A percentile compares a stretch with the other conserved stretches of the same genome.
Conservation (phyloP, 1,140 invertebrate species). For the Bombyx mandarina region DNA sequence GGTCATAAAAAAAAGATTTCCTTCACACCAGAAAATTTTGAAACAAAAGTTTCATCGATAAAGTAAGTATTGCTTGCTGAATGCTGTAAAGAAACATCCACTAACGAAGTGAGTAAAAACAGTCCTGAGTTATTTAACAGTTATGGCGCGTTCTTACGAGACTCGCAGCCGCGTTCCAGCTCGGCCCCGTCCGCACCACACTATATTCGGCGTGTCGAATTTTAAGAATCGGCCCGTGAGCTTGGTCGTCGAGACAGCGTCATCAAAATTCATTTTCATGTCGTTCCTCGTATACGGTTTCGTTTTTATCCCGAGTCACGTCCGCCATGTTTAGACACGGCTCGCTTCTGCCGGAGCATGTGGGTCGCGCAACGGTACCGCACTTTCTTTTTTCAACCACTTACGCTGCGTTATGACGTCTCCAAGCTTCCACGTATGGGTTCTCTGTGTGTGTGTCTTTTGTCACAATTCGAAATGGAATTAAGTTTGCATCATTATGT, state of each 20-base stretch:
- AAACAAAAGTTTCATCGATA: too few species aligned
- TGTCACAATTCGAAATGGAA: background rate
- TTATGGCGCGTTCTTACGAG: too few species aligned
- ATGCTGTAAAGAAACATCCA: too few species aligned
- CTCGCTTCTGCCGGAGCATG: constrained; percentile 24
- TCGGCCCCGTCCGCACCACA: too few species aligned
- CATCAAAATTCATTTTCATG: constrained; percentile 3
- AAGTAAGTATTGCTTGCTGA: too few species aligned
- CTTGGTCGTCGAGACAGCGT: background rate
- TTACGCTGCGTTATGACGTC: background rate
- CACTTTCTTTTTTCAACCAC: constrained; percentile 46
- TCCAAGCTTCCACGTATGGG: background rate
- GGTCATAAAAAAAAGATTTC: too few species aligned
- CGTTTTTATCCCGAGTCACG: constrained; percentile 21
- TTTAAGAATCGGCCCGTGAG: constrained; percentile 1
- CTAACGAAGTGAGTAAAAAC: too few species aligned
- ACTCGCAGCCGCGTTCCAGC: too few species aligned
- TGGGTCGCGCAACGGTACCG: constrained; percentile 52
- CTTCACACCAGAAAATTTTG: too few species aligned
- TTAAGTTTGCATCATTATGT: background rate
- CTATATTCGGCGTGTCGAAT: too few species aligned
- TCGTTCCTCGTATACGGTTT: constrained; percentile 9
- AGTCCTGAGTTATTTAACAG: too few species aligned
- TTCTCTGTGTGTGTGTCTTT: background rate
- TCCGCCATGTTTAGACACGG: constrained; percentile 10